Percentiles rank a stretch among this genome's conserved stretches.
These are phyloP conservation scores for Agrilus cyanescens DNA, from an alignment of 2,888 invertebrate species.

Conservation along the genomic window DNA sequence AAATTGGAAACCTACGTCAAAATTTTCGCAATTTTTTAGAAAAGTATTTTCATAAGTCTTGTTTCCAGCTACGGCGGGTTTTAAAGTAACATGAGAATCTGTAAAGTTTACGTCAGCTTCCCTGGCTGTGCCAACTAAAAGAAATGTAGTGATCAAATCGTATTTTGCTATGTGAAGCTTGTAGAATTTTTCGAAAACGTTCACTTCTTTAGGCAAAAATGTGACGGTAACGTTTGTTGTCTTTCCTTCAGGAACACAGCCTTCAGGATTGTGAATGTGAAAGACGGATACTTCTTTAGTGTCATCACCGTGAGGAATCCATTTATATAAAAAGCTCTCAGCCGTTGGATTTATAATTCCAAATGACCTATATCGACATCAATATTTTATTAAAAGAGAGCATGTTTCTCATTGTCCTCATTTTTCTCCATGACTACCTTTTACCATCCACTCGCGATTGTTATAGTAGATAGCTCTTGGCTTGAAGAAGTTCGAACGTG, in stretches of 20 bases:
- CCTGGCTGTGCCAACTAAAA: slow-evolving; percentile 50
- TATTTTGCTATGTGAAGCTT: slow-evolving; percentile 47
- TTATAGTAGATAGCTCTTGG: too few species aligned
- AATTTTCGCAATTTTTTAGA: slow-evolving; percentile 44
- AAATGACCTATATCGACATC: slow-evolving; percentile 40
- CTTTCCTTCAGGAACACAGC: slow-evolving; percentile 47
- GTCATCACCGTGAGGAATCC: slow-evolving; percentile 18
- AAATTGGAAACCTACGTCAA: slow-evolving; percentile 41
- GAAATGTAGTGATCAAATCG: slow-evolving; percentile 42
- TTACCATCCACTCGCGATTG: too few species aligned
- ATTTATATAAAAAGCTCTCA: slow-evolving; percentile 39
- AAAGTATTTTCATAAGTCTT: slow-evolving; percentile 35
- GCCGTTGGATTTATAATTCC: slow-evolving; percentile 54
- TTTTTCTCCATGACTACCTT: too few species aligned
- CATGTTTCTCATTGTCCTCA: too few species aligned
- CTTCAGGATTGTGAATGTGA: slow-evolving; percentile 46
- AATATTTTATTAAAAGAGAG: too few species aligned
- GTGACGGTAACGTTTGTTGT: slow-evolving; percentile 49
- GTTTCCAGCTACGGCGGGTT: slow-evolving; percentile 49
- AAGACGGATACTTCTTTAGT: slow-evolving; percentile 35
- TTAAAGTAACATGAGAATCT: slow-evolving; percentile 45
- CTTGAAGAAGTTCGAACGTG: too few species aligned
- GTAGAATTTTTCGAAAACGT: slow-evolving; percentile 56
- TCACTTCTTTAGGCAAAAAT: slow-evolving; percentile 49
- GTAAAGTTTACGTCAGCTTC: slow-evolving; percentile 52